A percentile compares a stretch with the other conserved stretches of the same genome.
Conservation (phyloP, 2,113 vertebrate genomes). For the Cinclus cinclus region DNA sequence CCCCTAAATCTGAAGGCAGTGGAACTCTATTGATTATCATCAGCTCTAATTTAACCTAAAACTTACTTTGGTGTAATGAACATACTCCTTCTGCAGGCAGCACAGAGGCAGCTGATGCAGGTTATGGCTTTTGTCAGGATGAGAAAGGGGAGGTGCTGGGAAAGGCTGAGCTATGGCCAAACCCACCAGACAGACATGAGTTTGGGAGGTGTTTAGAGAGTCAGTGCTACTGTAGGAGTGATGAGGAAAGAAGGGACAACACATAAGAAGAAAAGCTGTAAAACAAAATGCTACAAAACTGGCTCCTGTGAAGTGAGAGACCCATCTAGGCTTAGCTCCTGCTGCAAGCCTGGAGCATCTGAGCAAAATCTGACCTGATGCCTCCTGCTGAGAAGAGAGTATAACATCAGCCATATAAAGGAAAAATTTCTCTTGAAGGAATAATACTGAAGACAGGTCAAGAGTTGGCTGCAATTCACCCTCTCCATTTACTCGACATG, state of each 20-base stretch:
- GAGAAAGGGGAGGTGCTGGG: not conserved
- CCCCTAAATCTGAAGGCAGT: not conserved
- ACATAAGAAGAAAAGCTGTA: not conserved
- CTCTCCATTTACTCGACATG: not conserved
- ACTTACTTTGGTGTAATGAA: not conserved
- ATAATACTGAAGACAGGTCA: not conserved
- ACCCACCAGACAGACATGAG: not conserved
- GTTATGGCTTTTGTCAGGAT: not conserved
- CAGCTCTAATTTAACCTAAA: not conserved
- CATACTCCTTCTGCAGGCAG: not conserved
- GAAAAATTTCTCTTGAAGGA: not conserved
- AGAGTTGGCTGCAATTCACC: constrained; percentile 4
- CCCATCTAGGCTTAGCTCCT: not conserved
- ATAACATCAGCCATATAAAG: not conserved
- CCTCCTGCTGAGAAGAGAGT: not conserved
- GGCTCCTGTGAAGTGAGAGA: not conserved
- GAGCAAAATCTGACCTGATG: not conserved
- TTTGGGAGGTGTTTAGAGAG: not conserved
- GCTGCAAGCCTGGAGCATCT: not conserved
- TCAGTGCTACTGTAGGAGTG: not conserved
- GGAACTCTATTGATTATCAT: not conserved
- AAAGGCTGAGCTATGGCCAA: not conserved
- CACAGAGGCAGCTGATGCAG: not conserved
- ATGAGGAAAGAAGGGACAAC: not conserved
- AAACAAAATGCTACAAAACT: not conserved